Evolutionary conservation across 2,797 vertebrate species (phyloP).

Genomic region (Acropternis orthonyx): DNA sequence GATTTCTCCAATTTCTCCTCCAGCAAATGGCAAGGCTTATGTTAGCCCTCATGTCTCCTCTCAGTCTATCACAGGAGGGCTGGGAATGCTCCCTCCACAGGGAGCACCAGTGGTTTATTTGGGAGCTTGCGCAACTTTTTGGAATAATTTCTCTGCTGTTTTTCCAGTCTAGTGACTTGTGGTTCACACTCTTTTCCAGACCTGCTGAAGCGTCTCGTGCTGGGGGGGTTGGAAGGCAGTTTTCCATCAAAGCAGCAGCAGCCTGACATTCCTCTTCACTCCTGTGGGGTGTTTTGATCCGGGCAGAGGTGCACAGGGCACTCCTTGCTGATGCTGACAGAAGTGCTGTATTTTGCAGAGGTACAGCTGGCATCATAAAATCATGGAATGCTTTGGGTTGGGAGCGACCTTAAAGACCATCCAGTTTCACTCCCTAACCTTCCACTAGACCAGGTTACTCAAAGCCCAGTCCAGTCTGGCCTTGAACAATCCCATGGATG

Average conservation of each 20-base stretch:
- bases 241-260: not conserved
- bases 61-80: not conserved
- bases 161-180: not conserved
- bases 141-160: not conserved
- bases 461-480: not conserved
- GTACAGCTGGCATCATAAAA: not conserved
- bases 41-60: not conserved
- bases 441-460: accelerated
- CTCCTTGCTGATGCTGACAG: not conserved
- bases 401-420: not conserved
- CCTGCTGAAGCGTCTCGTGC: accelerated
- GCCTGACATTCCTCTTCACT: not conserved
- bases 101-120: not conserved
- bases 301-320: not conserved
- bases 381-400: not conserved
- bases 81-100: accelerated
- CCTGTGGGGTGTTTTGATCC: not conserved
- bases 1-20: constrained; percentile 35
- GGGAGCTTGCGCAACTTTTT: not conserved
- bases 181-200: not conserved
- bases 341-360: not conserved
- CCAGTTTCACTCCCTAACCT: not conserved
- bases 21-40: not conserved
- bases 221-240: not conserved
- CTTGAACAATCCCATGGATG: not conserved